A percentile compares a stretch with the other conserved stretches of the same genome.
phyloP scores from a whole-genome alignment of 1,140 invertebrate species.

The Drosophila bocki region DNA sequence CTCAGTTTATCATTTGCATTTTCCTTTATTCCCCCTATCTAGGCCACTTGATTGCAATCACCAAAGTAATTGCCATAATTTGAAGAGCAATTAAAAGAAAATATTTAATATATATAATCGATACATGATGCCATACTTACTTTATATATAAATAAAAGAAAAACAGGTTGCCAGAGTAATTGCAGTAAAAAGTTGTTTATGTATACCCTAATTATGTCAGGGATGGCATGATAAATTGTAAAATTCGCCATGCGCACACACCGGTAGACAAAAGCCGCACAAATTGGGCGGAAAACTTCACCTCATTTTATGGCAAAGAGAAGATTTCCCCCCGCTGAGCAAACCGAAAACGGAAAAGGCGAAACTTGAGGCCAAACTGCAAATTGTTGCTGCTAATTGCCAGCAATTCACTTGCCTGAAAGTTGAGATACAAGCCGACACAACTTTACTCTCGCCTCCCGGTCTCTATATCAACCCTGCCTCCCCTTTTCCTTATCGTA shows the following conservation, averaged over 20 bases:
- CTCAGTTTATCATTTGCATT: background rate
- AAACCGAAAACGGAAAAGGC: constrained; percentile 29
- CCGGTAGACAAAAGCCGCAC: constrained; percentile 36
- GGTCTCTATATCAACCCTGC: too few relatives aligned
- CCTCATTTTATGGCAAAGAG: constrained; percentile 12
- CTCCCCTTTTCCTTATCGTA: constrained; percentile 1
- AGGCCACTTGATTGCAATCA: background rate
- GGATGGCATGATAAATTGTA: constrained; percentile 40
- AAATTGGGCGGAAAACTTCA: constrained; percentile 60
- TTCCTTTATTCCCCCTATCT: background rate
- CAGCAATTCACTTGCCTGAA: constrained; percentile 67
- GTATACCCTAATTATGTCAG: constrained; percentile 26
- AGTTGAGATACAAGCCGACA: constrained; percentile 36
- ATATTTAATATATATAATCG: constrained; percentile 17
- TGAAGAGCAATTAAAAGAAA: constrained; percentile 29
- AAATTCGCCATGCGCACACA: constrained; percentile 19
- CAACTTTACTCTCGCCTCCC: background rate
- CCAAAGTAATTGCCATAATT: constrained; percentile 46
- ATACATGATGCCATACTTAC: background rate
- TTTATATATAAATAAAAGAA: background rate
- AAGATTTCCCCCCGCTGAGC: constrained; percentile 11
- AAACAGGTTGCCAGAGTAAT: background rate
- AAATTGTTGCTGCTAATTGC: constrained; percentile 81
- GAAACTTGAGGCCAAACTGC: constrained; percentile 77
- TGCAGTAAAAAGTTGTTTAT: constrained; percentile 16